These are phyloP conservation scores for Anguilla japonica DNA, from an alignment of 2,113 vertebrate genomes.

Conservation along the genomic window DNA sequence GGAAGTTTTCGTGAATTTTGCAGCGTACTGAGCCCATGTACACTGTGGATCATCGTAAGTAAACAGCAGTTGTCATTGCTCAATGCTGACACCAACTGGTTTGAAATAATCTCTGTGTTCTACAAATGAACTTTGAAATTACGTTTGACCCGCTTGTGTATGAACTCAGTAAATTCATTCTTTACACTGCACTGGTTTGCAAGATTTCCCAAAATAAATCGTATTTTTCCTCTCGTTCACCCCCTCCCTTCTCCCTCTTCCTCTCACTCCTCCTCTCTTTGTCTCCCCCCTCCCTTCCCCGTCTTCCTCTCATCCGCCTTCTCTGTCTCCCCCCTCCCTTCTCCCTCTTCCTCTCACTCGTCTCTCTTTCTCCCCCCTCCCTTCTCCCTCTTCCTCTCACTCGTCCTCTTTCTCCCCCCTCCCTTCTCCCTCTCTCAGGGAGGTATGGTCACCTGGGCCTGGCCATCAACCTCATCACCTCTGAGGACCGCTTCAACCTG, in stretches of 20 bases:
- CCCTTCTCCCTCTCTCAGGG: slow-evolving; percentile 40
- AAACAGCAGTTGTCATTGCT: neutral
- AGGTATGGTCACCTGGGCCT: slow-evolving; percentile 68
- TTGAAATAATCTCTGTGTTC: neutral
- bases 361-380: no score
- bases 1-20: neutral
- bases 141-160: neutral
- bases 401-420: neutral
- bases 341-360: no score
- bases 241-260: neutral
- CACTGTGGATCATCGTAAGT: neutral
- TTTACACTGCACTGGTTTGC: neutral
- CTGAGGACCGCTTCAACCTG: slow-evolving; percentile 70
- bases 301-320: neutral
- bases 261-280: neutral
- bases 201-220: neutral
- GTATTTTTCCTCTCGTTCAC: neutral
- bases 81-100: neutral
- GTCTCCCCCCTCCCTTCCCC: neutral
- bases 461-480: slow-evolving; percentile 72
- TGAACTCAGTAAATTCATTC: neutral
- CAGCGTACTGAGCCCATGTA: neutral
- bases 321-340: neutral
- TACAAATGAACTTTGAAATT: neutral
- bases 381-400: no score